phyloP scores from a whole-genome alignment of 1,140 invertebrate species.

The Drosophila orosa region DNA sequence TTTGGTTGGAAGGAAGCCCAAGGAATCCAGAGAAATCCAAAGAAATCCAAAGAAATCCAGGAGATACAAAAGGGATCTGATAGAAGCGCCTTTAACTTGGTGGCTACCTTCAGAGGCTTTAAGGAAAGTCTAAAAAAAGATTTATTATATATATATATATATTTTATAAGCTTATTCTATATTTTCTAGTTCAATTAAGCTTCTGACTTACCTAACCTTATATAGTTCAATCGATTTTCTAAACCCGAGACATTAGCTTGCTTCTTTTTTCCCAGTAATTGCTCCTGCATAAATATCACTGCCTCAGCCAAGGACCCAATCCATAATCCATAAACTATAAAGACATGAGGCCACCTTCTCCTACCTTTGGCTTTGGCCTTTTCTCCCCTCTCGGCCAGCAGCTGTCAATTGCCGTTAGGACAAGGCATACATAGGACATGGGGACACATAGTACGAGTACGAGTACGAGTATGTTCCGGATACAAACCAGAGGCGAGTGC shows the following conservation, averaged over 20 bases:
- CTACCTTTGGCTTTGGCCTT: background rate
- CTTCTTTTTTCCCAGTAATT: background rate
- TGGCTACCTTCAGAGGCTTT: background rate
- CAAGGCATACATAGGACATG: conserved; percentile 5
- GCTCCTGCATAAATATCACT: conserved; percentile 3
- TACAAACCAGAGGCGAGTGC: conserved; percentile 6
- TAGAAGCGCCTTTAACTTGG: background rate
- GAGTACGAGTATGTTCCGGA: conserved; percentile 9
- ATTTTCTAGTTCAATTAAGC: background rate
- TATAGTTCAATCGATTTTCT: conserved; percentile 4
- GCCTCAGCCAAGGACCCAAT: conserved; percentile 2
- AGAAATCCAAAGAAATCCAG: conserved; percentile 1
- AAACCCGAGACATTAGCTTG: background rate
- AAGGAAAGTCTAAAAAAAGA: no score
- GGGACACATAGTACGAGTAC: no score
- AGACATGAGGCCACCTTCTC: conserved; percentile 1
- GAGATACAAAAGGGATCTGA: background rate
- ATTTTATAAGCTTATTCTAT: background rate
- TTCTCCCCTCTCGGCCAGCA: background rate
- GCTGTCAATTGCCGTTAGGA: conserved; percentile 25
- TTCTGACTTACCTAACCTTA: background rate
- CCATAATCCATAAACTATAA: conserved; percentile 28
- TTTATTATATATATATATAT: no score
- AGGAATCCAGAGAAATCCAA: background rate
- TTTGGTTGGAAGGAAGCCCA: conserved; percentile 41